Evolutionary conservation across 2,113 vertebrate species (phyloP), one percentile per base, ranked within the genome.

Genomic region (Phocoena phocoena): DNA sequence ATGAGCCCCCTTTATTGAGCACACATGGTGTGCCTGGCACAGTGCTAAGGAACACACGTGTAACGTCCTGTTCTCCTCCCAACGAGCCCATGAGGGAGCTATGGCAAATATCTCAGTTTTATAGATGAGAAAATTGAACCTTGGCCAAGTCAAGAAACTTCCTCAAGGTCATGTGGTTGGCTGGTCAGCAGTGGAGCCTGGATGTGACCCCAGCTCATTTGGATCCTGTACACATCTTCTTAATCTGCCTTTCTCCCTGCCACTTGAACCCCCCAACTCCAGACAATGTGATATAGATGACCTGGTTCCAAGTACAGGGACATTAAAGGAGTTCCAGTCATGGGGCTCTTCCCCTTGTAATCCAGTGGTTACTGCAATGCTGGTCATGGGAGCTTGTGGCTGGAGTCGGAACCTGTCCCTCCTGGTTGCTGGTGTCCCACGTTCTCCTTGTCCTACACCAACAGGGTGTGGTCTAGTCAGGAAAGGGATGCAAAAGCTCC

Each of bases 211-310:
- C 38, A 38, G 65, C 31, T 21, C 20, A 12, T 44, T 50, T 41
- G 50, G n/a, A 6, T 88, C 53, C 20, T 60, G 6, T 47, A 76
- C 44, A 31, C 80, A 2, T 65, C n/a, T 76, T 65, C n/a, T 76
- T 65, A 90, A 83, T 58, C 13, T 70, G 12, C 58, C 44, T 70
- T 84, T 96, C 62, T 58, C 85, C 38, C 58, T 63, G 44, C 38
- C 74, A 41, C 26, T 68, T n/a, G 25, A 55, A 96, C 65, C 26
- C 97, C 90, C 83, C 0, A 58, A 20, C 18, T 58, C 15, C 31
- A 63, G 96, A 96, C 90, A 97, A 86, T 90, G 62, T 73, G 90
- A 97, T 97, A 87, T 90, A 97, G 83, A 93, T 67, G 87, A 97
- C 80, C 96, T 96, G 62, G 23, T 82, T 93, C 65, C 68, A 91